Conservation (phyloP, 2,888 invertebrate genomes). For the Ophion ellenae region DNA sequence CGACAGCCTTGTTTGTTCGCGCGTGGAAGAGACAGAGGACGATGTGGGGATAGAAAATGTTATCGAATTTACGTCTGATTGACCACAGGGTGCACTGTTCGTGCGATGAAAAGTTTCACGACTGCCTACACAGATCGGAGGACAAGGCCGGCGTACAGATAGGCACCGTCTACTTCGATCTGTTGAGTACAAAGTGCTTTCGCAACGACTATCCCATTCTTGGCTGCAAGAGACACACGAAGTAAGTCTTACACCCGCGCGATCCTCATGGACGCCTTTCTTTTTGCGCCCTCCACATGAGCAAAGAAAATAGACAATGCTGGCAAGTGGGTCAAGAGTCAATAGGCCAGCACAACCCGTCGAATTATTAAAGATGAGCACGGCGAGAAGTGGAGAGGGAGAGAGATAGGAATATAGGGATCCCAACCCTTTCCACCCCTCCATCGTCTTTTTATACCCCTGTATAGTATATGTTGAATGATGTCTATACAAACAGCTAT, state of each 20-base stretch:
- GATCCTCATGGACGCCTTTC: background rate
- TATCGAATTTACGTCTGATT: slow-evolving; percentile 54
- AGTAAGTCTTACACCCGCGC: slow-evolving; percentile 82
- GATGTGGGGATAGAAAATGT: slow-evolving; percentile 35
- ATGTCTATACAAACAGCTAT: slow-evolving; percentile 68
- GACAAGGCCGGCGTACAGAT: slow-evolving; percentile 77
- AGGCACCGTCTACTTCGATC: slow-evolving; percentile 85
- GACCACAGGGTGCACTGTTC: slow-evolving; percentile 84
- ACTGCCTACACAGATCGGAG: slow-evolving; percentile 83
- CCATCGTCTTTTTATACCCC: background rate
- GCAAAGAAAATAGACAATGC: slow-evolving; percentile 9
- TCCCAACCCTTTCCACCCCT: background rate
- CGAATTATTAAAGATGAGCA: slow-evolving; percentile 58
- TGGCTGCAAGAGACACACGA: slow-evolving; percentile 85
- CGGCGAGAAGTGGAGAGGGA: background rate
- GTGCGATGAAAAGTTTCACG: slow-evolving; percentile 85
- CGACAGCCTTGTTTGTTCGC: background rate
- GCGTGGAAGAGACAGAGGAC: background rate
- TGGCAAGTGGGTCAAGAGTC: slow-evolving; percentile 45
- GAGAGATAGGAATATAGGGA: too few species aligned
- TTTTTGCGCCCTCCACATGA: background rate
- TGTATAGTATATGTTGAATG: slow-evolving; percentile 6
- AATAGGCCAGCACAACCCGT: slow-evolving; percentile 46
- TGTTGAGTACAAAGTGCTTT: slow-evolving; percentile 86
- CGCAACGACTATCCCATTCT: slow-evolving; percentile 86